phyloP scores from a whole-genome alignment of 2,888 invertebrate genomes.

The Cactoblastis cactorum region DNA sequence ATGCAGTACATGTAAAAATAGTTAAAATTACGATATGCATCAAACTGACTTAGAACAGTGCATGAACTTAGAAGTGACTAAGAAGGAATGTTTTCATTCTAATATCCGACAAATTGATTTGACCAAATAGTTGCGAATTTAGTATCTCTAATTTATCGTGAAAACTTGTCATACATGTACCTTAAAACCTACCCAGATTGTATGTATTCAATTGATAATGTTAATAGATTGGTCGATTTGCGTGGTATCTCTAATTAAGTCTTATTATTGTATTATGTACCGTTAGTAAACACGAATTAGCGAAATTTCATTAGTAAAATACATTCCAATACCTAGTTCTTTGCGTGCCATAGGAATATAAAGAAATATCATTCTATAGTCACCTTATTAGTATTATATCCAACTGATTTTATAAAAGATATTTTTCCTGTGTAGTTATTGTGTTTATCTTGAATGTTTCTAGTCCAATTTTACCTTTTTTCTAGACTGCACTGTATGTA shows the following conservation, averaged over 20 bases:
- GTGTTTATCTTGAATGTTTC: conserved; percentile 22
- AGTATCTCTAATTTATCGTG: too few species aligned
- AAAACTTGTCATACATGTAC: too few species aligned
- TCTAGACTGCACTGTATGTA: conserved; percentile 18
- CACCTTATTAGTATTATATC: conserved; percentile 7
- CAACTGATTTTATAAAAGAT: conserved; percentile 5
- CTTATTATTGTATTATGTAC: not conserved
- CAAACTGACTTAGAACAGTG: too few species aligned
- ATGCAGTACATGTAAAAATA: too few species aligned
- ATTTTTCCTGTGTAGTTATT: conserved; percentile 12
- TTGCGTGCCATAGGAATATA: conserved; percentile 20
- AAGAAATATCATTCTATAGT: conserved; percentile 1
- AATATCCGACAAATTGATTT: too few species aligned
- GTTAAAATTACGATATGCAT: too few species aligned
- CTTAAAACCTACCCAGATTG: not conserved
- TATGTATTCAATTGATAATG: not conserved
- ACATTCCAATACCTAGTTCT: not conserved
- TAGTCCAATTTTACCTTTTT: conserved; percentile 26
- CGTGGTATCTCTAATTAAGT: not conserved
- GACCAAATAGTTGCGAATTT: too few species aligned
- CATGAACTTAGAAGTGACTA: too few species aligned
- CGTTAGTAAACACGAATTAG: not conserved
- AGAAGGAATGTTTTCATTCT: too few species aligned
- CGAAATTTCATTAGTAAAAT: not conserved
- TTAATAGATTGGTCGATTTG: not conserved